Conservation (phyloP, 1,140 invertebrate species). For the Apis mellifera region DNA sequence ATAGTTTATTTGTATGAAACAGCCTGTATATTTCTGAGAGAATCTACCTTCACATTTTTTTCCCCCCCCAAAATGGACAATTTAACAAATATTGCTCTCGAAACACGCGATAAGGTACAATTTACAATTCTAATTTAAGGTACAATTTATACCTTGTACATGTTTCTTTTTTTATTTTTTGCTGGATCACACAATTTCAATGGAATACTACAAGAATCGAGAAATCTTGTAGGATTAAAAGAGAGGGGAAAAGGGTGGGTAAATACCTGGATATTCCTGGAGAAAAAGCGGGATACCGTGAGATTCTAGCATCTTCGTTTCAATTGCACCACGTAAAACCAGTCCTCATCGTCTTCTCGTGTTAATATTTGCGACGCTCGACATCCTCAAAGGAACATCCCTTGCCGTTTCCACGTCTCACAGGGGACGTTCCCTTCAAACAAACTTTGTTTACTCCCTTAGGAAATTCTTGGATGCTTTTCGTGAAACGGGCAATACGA, state of each 20-base stretch:
- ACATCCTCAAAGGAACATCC: slow-evolving; percentile 1
- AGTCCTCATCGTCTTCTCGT: background rate
- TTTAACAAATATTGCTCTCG: background rate
- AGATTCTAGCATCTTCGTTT: slow-evolving; percentile 14
- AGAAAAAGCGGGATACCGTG: no score
- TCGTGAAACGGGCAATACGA: background rate
- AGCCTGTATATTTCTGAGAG: background rate
- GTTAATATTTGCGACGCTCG: slow-evolving; percentile 33
- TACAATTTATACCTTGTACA: background rate
- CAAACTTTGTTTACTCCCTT: slow-evolving; percentile 1
- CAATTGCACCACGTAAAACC: slow-evolving; percentile 8
- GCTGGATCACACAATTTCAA: background rate
- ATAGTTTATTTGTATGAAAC: background rate
- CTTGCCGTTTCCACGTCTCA: background rate
- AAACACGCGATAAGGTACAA: background rate
- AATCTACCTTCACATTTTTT: background rate
- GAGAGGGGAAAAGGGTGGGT: background rate
- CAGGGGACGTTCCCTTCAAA: background rate
- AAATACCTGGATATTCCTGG: background rate
- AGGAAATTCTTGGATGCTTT: slow-evolving; percentile 19
- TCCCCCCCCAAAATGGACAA: background rate
- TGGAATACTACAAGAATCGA: background rate
- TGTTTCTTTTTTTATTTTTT: no score
- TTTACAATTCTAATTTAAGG: background rate
- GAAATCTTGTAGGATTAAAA: background rate